A percentile compares a stretch with the other conserved stretches of the same genome.
Evolutionary conservation across 1,140 invertebrate genomes (phyloP).

Genomic region (Zaprionus vittiger): DNA sequence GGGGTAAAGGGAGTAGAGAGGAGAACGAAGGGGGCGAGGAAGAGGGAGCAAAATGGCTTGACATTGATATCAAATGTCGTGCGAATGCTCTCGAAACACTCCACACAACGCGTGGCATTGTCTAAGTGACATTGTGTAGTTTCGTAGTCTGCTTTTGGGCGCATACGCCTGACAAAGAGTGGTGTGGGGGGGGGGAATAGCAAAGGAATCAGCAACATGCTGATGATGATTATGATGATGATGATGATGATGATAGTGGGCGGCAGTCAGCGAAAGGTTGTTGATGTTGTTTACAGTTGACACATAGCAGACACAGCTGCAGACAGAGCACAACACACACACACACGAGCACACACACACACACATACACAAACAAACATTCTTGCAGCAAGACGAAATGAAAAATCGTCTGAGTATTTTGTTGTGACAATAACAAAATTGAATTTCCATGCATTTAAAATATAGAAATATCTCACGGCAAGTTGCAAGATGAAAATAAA

Average conservation of each 20-base stretch:
- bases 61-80: constrained; percentile 82
- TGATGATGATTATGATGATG: constrained; percentile 3
- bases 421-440: constrained; percentile 44
- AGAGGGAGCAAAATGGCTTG: constrained; percentile 63
- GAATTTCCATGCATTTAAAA: constrained; percentile 30
- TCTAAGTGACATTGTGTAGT: constrained; percentile 58
- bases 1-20: neutral
- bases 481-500: neutral
- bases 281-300: constrained; percentile 80
- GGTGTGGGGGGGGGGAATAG: too few relatives aligned
- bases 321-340: constrained; percentile 55
- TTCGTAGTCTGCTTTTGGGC: constrained; percentile 66
- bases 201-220: neutral
- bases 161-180: neutral
- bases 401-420: constrained; percentile 44
- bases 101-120: constrained; percentile 41
- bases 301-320: constrained; percentile 78
- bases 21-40: neutral
- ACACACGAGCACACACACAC: constrained; percentile 6
- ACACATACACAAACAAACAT: constrained; percentile 17
- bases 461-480: neutral
- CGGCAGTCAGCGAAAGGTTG: constrained; percentile 12
- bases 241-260: constrained; percentile 13
- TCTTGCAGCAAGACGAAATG: constrained; percentile 16
- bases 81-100: constrained; percentile 48